Evolutionary conservation across 2,113 vertebrate genomes (phyloP).

Genomic region (Pholis gunnellus): DNA sequence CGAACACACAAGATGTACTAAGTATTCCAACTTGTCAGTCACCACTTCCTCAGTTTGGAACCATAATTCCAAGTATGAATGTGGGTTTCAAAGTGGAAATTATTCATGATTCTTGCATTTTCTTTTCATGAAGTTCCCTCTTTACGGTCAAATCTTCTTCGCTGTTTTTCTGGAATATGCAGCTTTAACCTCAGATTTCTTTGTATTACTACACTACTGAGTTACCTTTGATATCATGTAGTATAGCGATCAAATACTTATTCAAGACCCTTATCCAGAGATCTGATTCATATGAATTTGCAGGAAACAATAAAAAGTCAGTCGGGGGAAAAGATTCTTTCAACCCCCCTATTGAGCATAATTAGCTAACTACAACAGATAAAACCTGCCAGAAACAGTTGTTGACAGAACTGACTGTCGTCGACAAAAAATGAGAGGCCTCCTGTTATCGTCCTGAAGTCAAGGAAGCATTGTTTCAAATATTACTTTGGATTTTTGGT

Average conservation of each 20-base stretch:
- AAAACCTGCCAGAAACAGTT: not conserved
- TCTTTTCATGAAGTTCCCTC: not conserved
- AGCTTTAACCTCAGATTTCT: not conserved
- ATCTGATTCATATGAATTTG: not conserved
- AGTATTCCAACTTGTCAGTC: conserved; percentile 4
- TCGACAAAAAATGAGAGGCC: not conserved
- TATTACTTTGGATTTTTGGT: not conserved
- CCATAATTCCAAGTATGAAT: not conserved
- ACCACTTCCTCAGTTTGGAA: not conserved
- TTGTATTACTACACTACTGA: not conserved
- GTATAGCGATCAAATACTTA: not conserved
- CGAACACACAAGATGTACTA: not conserved
- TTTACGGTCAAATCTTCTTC: not conserved
- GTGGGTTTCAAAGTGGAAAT: not conserved
- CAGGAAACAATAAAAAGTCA: not conserved
- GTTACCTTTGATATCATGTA: not conserved
- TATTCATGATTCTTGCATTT: not conserved
- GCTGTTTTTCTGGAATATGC: not conserved
- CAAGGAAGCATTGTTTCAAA: not conserved
- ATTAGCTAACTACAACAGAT: not conserved
- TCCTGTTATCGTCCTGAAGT: not conserved
- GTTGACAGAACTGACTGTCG: not conserved
- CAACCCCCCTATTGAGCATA: not conserved
- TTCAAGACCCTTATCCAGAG: not conserved
- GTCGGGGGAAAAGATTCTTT: not conserved